Percentiles rank a stretch among this genome's conserved stretches.
phyloP scores from a whole-genome alignment of 2,797 vertebrate species.

The Sebastiscus tertius region DNA sequence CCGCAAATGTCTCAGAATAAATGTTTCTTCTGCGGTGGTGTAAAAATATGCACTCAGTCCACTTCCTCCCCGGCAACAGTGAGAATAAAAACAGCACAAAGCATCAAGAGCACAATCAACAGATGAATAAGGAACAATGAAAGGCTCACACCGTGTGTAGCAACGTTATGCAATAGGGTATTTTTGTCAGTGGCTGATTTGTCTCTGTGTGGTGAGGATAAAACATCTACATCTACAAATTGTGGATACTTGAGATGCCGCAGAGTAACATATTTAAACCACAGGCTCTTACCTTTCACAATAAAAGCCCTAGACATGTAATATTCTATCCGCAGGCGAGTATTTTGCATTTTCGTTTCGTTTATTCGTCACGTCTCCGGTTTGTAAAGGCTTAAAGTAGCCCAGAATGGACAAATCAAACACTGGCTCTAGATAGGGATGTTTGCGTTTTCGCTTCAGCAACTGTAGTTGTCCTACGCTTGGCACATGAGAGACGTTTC shows the following conservation, averaged over 20 bases:
- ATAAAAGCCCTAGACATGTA: not conserved
- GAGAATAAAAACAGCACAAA: not conserved
- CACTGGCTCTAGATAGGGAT: too few relatives aligned
- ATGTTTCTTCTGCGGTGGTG: not conserved
- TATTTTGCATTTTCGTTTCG: not conserved
- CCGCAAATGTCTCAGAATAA: not conserved
- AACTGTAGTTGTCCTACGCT: too few relatives aligned
- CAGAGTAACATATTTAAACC: not conserved
- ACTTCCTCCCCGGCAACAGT: conserved; percentile 13
- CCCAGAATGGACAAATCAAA: not conserved
- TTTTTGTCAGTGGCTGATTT: not conserved
- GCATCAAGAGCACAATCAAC: not conserved
- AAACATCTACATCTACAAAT: not conserved
- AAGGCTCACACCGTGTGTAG: not conserved
- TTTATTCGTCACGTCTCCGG: not conserved
- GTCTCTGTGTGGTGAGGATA: not conserved
- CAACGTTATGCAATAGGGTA: not conserved
- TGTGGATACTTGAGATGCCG: not conserved
- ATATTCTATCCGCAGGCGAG: not conserved
- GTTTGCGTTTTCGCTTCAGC: too few relatives aligned
- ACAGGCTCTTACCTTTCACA: not conserved
- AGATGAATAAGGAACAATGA: conserved; percentile 4
- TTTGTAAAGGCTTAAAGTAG: not conserved
- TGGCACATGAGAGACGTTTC: too few relatives aligned
- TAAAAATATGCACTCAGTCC: conserved; percentile 1